These are phyloP conservation scores for Halcyon malimbica DNA, from an alignment of 2,113 vertebrate genomes.

Conservation along the genomic window DNA sequence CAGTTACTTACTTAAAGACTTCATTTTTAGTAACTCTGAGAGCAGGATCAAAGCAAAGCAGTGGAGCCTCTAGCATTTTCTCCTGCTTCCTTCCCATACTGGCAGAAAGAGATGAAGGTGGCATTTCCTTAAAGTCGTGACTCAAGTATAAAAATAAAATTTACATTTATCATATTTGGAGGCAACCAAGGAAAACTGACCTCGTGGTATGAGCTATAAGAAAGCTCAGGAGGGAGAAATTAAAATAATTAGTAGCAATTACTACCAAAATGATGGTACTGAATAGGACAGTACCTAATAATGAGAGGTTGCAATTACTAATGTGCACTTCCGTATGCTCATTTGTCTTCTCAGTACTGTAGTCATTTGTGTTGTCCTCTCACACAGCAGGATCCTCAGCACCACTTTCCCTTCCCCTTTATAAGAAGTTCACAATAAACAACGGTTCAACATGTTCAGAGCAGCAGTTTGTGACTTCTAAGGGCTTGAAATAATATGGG, in stretches of 20 bases:
- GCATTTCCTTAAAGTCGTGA: constrained; percentile 1
- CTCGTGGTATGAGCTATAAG: not conserved
- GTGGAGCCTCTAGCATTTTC: not conserved
- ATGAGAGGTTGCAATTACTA: constrained; percentile 11
- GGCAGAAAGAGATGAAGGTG: not conserved
- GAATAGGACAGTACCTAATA: constrained; percentile 22
- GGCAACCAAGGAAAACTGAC: constrained; percentile 11
- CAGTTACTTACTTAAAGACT: constrained; percentile 32
- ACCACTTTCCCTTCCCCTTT: not conserved
- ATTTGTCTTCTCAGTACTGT: constrained; percentile 31
- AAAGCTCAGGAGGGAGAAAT: constrained; percentile 36
- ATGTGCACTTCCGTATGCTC: not conserved
- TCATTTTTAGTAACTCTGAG: constrained; percentile 7
- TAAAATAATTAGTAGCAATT: constrained; percentile 60
- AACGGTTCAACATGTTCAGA: not conserved
- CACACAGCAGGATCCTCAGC: not conserved
- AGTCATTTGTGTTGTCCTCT: constrained; percentile 21
- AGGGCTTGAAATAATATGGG: not conserved
- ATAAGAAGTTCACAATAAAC: not conserved
- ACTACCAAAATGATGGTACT: constrained; percentile 19
- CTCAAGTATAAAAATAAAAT: constrained; percentile 27
- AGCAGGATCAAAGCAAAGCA: constrained; percentile 25
- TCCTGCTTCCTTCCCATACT: not conserved
- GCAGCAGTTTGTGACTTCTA: not conserved
- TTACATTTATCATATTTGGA: constrained; percentile 38